phyloP scores from a whole-genome alignment of 2,797 vertebrate species.

The Psittacula echo region DNA sequence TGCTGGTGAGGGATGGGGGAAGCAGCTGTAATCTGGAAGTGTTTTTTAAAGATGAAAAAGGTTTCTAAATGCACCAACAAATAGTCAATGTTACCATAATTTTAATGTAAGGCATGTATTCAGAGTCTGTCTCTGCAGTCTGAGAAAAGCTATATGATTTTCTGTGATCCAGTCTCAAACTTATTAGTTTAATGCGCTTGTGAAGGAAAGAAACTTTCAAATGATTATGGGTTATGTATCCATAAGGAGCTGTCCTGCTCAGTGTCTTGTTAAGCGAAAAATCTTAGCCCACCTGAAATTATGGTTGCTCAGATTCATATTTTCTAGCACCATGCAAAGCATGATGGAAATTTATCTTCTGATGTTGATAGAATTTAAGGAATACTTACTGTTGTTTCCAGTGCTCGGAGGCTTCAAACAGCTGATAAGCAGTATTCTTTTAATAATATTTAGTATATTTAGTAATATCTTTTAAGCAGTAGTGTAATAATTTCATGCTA shows the following conservation, averaged over 20 bases:
- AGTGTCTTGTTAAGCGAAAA: not conserved
- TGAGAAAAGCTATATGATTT: rapidly evolving
- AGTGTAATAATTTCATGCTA: not conserved
- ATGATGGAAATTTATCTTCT: not conserved
- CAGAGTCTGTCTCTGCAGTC: not conserved
- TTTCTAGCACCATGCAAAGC: not conserved
- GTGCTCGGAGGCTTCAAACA: not conserved
- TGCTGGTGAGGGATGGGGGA: not conserved
- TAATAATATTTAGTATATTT: too few species aligned
- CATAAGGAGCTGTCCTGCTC: not conserved
- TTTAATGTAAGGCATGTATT: not conserved
- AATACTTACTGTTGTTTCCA: not conserved
- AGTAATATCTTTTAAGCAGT: not conserved
- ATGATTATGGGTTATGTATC: not conserved
- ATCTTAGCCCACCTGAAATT: not conserved
- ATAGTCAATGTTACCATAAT: not conserved
- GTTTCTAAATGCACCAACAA: not conserved
- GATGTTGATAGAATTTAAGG: not conserved
- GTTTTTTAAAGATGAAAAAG: not conserved
- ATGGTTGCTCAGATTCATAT: not conserved
- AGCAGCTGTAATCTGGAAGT: not conserved
- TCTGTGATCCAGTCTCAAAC: not conserved
- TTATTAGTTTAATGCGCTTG: not conserved
- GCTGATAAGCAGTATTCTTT: not conserved
- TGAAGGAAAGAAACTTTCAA: not conserved